Percentiles rank a stretch among this genome's conserved stretches.
Conservation (phyloP, 2,113 vertebrate genomes). For the Tonatia bakeri region DNA sequence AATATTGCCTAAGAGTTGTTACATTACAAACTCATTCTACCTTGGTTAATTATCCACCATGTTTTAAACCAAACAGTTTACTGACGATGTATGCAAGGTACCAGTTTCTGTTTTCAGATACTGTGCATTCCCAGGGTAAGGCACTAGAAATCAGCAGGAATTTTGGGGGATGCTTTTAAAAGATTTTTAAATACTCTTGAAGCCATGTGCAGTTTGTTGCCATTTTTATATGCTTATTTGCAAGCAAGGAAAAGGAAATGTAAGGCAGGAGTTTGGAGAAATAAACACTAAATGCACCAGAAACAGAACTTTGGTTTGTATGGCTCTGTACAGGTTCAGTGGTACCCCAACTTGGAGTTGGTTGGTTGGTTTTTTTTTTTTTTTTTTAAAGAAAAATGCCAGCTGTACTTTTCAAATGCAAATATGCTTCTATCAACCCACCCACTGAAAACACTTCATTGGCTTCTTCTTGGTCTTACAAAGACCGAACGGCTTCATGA, state of each 20-base stretch:
- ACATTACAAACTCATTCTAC: conserved; percentile 96
- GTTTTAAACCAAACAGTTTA: conserved; percentile 90
- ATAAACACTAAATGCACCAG: conserved; percentile 81
- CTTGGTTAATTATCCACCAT: conserved; percentile 97
- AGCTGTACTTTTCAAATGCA: background rate
- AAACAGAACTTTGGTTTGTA: conserved; percentile 82
- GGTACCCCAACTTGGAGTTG: conserved; percentile 76
- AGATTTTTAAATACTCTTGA: conserved; percentile 85
- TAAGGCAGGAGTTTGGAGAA: conserved; percentile 80
- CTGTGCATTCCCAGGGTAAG: conserved; percentile 94
- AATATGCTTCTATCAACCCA: background rate
- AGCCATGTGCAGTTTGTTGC: conserved; percentile 85
- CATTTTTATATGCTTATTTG: conserved; percentile 85
- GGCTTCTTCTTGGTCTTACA: background rate
- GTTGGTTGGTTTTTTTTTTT: no score
- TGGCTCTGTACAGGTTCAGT: conserved; percentile 82
- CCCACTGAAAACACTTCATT: background rate
- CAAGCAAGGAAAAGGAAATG: conserved; percentile 83
- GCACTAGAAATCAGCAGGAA: conserved; percentile 90
- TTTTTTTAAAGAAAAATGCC: conserved; percentile 30
- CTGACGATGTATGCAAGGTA: conserved; percentile 91
- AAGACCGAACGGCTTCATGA: background rate
- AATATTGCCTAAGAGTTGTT: conserved; percentile 96
- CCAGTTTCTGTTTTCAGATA: conserved; percentile 88
- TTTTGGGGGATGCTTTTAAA: conserved; percentile 89